Conservation (phyloP, 1,140 invertebrate species). For the Aphidius gifuensis region DNA sequence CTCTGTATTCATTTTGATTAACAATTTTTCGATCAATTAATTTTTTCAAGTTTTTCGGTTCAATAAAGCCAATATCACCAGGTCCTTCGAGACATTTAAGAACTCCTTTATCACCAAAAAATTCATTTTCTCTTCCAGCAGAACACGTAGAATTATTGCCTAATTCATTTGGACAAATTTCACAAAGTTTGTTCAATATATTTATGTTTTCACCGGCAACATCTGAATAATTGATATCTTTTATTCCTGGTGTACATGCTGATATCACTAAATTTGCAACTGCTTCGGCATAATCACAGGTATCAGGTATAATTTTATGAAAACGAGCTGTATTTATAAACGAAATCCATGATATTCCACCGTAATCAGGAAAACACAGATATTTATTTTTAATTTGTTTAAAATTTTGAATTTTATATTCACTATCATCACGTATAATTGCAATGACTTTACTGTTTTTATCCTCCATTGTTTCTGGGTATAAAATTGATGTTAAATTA, state of each 20-base stretch:
- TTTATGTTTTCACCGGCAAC: background rate
- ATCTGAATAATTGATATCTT: conserved; percentile 50
- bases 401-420: conserved; percentile 53
- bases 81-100: conserved; percentile 56
- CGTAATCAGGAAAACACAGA: conserved; percentile 66
- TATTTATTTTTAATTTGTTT: conserved; percentile 57
- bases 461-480: conserved; percentile 54
- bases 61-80: conserved; percentile 63
- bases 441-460: conserved; percentile 57
- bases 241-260: conserved; percentile 61
- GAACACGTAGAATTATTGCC: conserved; percentile 39
- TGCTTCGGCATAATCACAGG: conserved; percentile 59
- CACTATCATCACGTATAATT: conserved; percentile 54
- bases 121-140: conserved; percentile 54
- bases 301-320: conserved; percentile 44
- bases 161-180: conserved; percentile 27
- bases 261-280: conserved; percentile 58
- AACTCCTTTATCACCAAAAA: conserved; percentile 65
- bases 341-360: conserved; percentile 62
- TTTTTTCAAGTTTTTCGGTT: conserved; percentile 50
- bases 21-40: conserved; percentile 17
- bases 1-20: conserved; percentile 43
- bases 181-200: conserved; percentile 30
- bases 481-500: conserved; percentile 57
- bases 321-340: conserved; percentile 56